These are phyloP conservation scores for Euura lappo DNA, from an alignment of 1,140 invertebrate genomes.

Conservation along the genomic window DNA sequence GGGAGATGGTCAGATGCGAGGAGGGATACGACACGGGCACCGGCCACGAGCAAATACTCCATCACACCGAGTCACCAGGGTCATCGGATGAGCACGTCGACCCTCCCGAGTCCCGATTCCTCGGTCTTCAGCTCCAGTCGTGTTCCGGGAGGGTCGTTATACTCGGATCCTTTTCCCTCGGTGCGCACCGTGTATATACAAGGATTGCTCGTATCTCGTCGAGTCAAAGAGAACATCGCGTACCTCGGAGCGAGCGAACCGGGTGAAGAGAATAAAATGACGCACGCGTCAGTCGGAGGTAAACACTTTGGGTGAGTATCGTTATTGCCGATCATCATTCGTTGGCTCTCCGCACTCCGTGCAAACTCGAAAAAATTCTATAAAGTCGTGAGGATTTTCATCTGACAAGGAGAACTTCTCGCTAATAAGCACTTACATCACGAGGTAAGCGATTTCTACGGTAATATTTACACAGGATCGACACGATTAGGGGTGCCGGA, in stretches of 20 bases:
- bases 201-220: no score
- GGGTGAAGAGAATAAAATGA: no score
- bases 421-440: slow-evolving; percentile 11
- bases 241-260: no score
- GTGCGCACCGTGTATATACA: no score
- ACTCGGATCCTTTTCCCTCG: neutral
- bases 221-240: no score
- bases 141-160: neutral
- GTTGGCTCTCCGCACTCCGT: neutral
- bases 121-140: neutral
- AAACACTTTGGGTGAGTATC: neutral
- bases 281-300: neutral
- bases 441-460: neutral
- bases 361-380: neutral
- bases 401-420: neutral
- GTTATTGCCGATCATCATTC: neutral
- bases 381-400: slow-evolving; percentile 6
- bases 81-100: neutral
- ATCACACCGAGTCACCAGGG: neutral
- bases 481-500: neutral
- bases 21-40: neutral
- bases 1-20: neutral
- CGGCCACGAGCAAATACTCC: neutral
- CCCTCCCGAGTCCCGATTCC: neutral
- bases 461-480: slow-evolving; percentile 4